Evolutionary conservation across 2,113 vertebrate species (phyloP), one percentile per base, ranked within the genome.

Genomic region (Progne subis): DNA sequence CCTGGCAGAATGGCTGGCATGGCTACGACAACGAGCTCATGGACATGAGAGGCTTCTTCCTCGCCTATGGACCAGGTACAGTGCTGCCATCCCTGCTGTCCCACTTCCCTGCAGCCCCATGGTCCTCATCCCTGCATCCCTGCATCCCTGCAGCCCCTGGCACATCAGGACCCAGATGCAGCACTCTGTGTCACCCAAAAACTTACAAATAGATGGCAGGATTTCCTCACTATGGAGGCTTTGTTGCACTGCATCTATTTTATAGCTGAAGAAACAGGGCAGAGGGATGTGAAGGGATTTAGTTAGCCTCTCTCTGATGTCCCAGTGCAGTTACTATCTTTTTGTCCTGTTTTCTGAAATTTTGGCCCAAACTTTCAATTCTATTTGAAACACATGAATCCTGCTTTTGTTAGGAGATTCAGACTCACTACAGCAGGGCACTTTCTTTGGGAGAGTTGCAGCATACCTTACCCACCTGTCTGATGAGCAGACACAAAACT

Each of bases 1-100:
- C 98, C 26, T 99, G 99, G 99, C 99, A 99, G 79, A 98, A 97
- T 1, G 99, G 99, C 31, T 99, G 99, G 99, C 99, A 99, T 0
- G 99, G 99, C 17, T 99, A 99, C 0, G 99, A 99, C 98, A 99
- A 99, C 0, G 98, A 99, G 94, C 98, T 99, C 60, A 95, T 98
- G 93, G 98, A 99, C 92, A 99, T 99, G 99, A 98, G 98, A 86
- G 99, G 98, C 43, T 98, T 99, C 96, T 99, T 99, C 96, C 18
- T 99, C 9, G 99, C 99, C 1, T 98, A 97, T 5, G 99, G 99
- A 90, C 99, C 99, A 86, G 99, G 99, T 99, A 99, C 82, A 61
- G 3, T 26, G 49, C 20, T 49, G 55, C 21, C 17, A 1, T 23
- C 43, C 16, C 52, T 6, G 20, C 23, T 39, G n/a, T 79, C 25